These are phyloP conservation scores for Spilogale gracilis DNA, from an alignment of 2,113 vertebrate genomes.

Conservation along the genomic window DNA sequence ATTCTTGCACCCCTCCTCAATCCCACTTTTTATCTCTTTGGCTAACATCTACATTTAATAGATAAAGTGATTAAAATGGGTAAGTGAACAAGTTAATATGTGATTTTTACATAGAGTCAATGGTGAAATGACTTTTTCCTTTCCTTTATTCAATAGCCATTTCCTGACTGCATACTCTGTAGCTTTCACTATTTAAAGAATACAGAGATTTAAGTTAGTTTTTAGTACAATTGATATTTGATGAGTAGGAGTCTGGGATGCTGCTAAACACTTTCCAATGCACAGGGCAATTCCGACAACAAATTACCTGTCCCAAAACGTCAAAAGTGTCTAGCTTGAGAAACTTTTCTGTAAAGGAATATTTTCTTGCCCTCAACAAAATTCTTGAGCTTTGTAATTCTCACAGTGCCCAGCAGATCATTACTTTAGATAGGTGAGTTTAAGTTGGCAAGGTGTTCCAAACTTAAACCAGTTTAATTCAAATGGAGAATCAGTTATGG, in stretches of 20 bases:
- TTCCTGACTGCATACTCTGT: background rate
- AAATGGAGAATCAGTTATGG: slow-evolving; percentile 48
- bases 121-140: background rate
- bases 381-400: background rate
- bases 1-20: background rate
- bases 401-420: background rate
- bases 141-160: background rate
- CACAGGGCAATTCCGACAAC: background rate
- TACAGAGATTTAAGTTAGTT: background rate
- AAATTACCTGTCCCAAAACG: background rate
- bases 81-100: background rate
- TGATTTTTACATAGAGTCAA: background rate
- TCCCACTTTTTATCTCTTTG: background rate
- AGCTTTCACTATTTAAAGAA: background rate
- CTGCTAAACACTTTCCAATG: background rate
- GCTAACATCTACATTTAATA: slow-evolving; percentile 16
- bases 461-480: slow-evolving; percentile 13
- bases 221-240: background rate
- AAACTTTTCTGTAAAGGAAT: background rate
- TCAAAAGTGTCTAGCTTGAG: background rate
- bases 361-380: background rate
- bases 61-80: background rate
- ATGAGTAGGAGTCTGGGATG: background rate
- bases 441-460: background rate
- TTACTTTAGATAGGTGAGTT: background rate